phyloP scores from a whole-genome alignment of 2,888 invertebrate species.

The Microctonus hyperodae region DNA sequence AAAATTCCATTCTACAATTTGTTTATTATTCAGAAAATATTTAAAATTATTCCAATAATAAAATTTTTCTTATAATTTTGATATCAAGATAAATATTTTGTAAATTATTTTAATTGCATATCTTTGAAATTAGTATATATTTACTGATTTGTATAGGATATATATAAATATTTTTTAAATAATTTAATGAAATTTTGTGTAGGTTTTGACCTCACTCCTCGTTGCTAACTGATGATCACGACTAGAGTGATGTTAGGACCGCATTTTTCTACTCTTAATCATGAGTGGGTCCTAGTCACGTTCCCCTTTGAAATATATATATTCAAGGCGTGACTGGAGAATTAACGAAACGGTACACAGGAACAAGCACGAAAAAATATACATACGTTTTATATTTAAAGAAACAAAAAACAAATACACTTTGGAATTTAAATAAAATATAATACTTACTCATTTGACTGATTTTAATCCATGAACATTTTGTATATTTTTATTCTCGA shows the following conservation, averaged over 20 bases:
- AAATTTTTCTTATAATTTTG: too few relatives aligned
- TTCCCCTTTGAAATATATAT: constrained; percentile 7
- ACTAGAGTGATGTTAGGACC: constrained; percentile 13
- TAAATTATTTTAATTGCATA: neutral
- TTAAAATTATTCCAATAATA: too few relatives aligned
- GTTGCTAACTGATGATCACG: neutral
- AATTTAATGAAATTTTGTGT: constrained; percentile 8
- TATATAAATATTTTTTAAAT: neutral
- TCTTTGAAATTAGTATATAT: neutral
- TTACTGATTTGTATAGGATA: too few relatives aligned
- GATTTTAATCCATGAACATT: constrained; percentile 9
- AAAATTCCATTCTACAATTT: too few relatives aligned
- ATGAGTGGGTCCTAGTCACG: constrained; percentile 15
- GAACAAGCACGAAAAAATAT: neutral
- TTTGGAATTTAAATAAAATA: neutral
- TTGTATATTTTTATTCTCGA: neutral
- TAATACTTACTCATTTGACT: constrained; percentile 18
- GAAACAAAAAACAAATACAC: neutral
- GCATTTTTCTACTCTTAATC: constrained; percentile 27
- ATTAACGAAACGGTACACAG: neutral
- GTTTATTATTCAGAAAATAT: too few relatives aligned
- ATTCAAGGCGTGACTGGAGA: constrained; percentile 15
- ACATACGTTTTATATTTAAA: too few relatives aligned
- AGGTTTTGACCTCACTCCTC: neutral
- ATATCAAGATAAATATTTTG: neutral